Base-by-base conservation (phyloP, 2,888 invertebrate genomes). In the Miltochrista miniata region DNA sequence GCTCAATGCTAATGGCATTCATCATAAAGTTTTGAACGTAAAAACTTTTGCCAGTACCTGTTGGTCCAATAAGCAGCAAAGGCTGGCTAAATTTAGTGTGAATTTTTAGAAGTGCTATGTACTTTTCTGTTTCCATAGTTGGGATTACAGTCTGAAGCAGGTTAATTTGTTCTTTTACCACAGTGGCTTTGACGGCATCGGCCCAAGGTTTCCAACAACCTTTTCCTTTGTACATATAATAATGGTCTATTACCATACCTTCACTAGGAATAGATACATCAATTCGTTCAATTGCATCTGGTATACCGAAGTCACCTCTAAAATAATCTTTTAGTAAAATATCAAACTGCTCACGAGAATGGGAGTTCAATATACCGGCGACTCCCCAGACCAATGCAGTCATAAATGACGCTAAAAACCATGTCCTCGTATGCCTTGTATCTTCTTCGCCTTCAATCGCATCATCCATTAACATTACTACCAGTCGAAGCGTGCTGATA, bases 181-280 rank as follows among this genome's bases (percentile, higher is more conserved):
- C 84, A 30, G 87, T 79, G 31, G 82, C 74, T 72, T 93, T 94
- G 0, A 96, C 94, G 42, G 95, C 77, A 48, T 98, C 98, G 1
- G 94, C 94, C 95, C 97, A 98, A 47, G 94, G 94, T 74, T 96
- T 96, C 98, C 98, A 98, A 43, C 93, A 93, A 0, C 98, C 98
- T 80, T 96, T 96, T 34, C 95, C 94, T 81, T 96, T 96, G 73
- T 93, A 96, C 79, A 95, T 92, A 74, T 96, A 98, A 68, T 93
- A 93, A 81, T 96, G 96, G 79, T 98, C 98, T 64, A 95, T 94
- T 7, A 98, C 84, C 45, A 94, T 81, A 0, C 97, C 96, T 54
- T 97, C 98, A 0, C 86, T 62, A 0, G 98, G 98, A 58, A 96
- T 88, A 0, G 94, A 92, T 1, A 96, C 93, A 61, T 97, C 96